These are phyloP conservation scores for Mythimna vitellina DNA, from an alignment of 2,888 invertebrate genomes.

Conservation along the genomic window DNA sequence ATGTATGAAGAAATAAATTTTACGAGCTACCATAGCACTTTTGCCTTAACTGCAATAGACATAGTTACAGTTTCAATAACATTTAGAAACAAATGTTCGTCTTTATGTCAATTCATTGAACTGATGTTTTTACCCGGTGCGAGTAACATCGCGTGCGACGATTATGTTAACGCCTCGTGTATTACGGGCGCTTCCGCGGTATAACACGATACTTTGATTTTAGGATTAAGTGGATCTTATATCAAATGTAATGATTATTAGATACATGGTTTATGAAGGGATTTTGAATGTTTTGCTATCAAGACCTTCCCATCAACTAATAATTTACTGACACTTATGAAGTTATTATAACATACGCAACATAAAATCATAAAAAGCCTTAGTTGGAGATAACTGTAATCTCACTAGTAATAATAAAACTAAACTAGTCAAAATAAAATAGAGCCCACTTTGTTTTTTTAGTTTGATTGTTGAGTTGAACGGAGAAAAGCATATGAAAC, in stretches of 20 bases:
- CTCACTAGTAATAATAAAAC: background rate
- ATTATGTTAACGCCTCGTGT: constrained; percentile 58
- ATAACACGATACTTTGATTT: constrained; percentile 53
- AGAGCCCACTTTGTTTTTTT: too few species aligned
- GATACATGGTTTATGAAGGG: constrained; percentile 40
- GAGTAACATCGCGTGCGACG: constrained; percentile 61
- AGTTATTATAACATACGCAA: background rate
- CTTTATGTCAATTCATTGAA: constrained; percentile 64
- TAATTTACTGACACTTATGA: background rate
- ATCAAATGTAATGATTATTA: constrained; percentile 50
- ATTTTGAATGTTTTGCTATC: constrained; percentile 11
- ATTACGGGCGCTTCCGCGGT: constrained; percentile 58
- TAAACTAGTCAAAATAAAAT: too few species aligned
- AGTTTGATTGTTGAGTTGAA: background rate
- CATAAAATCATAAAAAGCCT: background rate
- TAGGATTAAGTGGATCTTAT: constrained; percentile 39
- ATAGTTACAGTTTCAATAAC: constrained; percentile 38
- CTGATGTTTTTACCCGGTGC: constrained; percentile 52
- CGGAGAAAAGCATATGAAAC: constrained; percentile 10
- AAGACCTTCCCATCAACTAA: background rate
- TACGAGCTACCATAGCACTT: background rate
- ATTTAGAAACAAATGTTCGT: constrained; percentile 40
- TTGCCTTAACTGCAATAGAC: constrained; percentile 21
- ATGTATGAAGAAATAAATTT: background rate
- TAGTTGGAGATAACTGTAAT: too few species aligned